phyloP scores from a whole-genome alignment of 2,797 vertebrate genomes.

The Neomorphus geoffroyi region DNA sequence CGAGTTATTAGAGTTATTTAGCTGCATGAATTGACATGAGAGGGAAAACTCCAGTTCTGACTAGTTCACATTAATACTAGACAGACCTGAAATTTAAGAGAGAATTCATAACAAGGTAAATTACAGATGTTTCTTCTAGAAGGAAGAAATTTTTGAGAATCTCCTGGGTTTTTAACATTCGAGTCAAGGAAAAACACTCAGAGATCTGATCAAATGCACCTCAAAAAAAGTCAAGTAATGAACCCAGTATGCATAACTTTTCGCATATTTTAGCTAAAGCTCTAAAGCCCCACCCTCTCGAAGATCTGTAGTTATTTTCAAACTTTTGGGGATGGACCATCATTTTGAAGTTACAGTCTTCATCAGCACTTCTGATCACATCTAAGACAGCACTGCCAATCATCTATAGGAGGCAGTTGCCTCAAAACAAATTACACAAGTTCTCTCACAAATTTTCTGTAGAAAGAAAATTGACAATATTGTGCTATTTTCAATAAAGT shows the following conservation, averaged over 20 bases:
- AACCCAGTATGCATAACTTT: background rate
- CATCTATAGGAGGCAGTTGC: background rate
- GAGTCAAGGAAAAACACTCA: background rate
- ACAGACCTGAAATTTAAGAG: background rate
- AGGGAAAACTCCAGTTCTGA: background rate
- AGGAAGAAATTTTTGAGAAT: background rate
- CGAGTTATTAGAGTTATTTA: background rate
- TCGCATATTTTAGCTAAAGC: background rate
- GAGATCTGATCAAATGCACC: background rate
- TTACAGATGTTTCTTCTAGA: background rate
- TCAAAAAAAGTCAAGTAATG: background rate
- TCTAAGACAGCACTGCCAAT: background rate
- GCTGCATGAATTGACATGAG: background rate
- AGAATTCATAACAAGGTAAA: background rate
- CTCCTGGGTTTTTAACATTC: background rate
- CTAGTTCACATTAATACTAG: background rate
- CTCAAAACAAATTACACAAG: background rate
- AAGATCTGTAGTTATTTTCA: background rate
- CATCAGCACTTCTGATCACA: background rate
- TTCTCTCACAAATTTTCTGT: background rate
- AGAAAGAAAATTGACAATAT: background rate
- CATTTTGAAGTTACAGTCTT: background rate
- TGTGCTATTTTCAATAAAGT: background rate
- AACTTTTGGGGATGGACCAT: background rate
- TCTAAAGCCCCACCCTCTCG: background rate